Base-by-base conservation (phyloP, 92 coral and sea anemone genomes). In the Phenganax marumi region DNA sequence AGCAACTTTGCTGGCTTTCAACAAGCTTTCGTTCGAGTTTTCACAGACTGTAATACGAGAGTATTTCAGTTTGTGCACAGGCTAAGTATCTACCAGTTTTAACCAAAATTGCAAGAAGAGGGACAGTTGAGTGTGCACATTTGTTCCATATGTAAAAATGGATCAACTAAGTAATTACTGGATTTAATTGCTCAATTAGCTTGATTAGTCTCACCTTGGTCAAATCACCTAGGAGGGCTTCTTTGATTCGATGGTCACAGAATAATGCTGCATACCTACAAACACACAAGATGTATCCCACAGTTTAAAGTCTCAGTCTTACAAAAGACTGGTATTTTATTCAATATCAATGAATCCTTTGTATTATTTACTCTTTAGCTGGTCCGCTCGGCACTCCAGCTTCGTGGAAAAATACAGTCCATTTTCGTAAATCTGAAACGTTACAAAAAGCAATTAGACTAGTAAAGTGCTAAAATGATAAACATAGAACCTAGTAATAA, bases 341-440 rank as follows among this genome's bases (percentile, higher is more conserved):
- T 6, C 55, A 3, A 62, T 16, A 3, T 18, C 19, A 49, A 33
- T 62, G 1, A 58, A 14, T 7, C 12, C 18, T 39, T 52, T 39
- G 33, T 56, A 12, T 63, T 51, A 84, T 95, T 90, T 86, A 95
- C 98, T 89, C 93, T 74, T 75, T 89, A 26, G 98, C 97, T 76
- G 90, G 93, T 47, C 91, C 92, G 57, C 85, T 85, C 24, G 98
- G 98, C 13, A 95, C 90, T 3, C 98, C 98, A 18, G 98, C 98
- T 49, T 92, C 86, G 62, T 89, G 85, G 88, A 95, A 95, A 82
- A 95, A 95, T 64, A 81, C 77, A 75, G 88, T 75, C 98, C 98
- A 95, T 85, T 92, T 95, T 50, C 52, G 1, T n/a, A 78, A 46
- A 78, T 78, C 83, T 78, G 33, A 0, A 7, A 47, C 11, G 22